Base-by-base conservation (phyloP, 92 coral and sea anemone species). In the Bergia sp. region DNA sequence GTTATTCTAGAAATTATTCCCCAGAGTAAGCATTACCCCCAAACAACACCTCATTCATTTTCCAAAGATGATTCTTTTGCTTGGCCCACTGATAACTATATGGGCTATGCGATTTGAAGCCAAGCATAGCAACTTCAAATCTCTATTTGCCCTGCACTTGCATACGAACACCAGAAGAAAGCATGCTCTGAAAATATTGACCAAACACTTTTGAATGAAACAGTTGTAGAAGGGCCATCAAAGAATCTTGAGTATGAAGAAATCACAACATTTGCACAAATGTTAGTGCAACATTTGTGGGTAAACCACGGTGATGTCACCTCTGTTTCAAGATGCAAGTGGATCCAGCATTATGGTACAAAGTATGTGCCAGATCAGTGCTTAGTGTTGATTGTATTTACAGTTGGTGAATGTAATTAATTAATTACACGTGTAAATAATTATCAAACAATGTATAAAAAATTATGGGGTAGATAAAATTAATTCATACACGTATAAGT, bases 31-130 rank as follows among this genome's bases (percentile, higher is more conserved):
- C 3, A 69, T 88, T 29, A 85, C 61, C 0, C 89, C 91, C 2
- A 85, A 88, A 37, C 91, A 92, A 8, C 94, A 85, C 67, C 49
- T 86, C 13, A 72, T 85, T 5, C 91, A 92, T 29, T 89, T 92
- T 50, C 88, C 94, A 7, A 71, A 55, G 43, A 53, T 89, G 21
- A 55, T 92, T 15, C 73, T 92, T 36, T 58, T 86, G 45, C 49
- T 92, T 15, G 91, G 91, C 0, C 94, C 90, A 36, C 80, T 92
- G 1, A 42, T 80, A 21, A 85, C 85, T n/a, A 75, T 81, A 9
- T 92, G 91, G 94, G 89, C 85, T 2, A 92, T 92, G 94, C 82
- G 91, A 5, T 92, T 89, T 75, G 90, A 92, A 20, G 89, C 86
- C 1, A 91, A 84, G 47, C 87, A 91, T 69, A 39, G 71, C 12